A percentile compares a stretch with the other conserved stretches of the same genome.
Evolutionary conservation across 1,140 invertebrate species (phyloP).

Genomic region (Drosophila takahashii): DNA sequence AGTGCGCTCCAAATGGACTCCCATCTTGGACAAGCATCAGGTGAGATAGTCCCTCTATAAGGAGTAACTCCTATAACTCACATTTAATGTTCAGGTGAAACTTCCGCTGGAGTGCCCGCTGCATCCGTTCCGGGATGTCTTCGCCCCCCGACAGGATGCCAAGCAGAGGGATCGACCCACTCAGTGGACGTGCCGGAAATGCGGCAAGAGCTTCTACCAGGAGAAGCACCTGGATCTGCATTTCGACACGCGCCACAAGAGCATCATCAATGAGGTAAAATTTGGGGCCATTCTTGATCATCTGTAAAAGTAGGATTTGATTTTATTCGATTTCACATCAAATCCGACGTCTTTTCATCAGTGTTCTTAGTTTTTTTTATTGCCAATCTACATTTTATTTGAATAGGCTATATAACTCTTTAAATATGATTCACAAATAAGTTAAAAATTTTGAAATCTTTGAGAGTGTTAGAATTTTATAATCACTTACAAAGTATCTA

Average conservation of each 20-base stretch:
- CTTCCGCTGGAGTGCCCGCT: constrained; percentile 95
- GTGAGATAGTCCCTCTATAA: constrained; percentile 81
- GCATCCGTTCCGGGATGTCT: constrained; percentile 94
- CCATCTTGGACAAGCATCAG: constrained; percentile 93
- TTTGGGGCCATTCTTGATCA: too few relatives aligned
- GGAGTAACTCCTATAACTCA: too few relatives aligned
- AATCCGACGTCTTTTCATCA: too few relatives aligned
- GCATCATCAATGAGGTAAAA: constrained; percentile 92
- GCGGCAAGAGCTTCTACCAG: constrained; percentile 95
- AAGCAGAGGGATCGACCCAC: constrained; percentile 93
- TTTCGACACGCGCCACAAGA: constrained; percentile 95
- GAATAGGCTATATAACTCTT: too few relatives aligned
- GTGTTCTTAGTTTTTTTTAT: too few relatives aligned
- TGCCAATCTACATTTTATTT: too few relatives aligned
- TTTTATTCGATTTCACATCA: too few relatives aligned
- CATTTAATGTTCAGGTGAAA: constrained; percentile 84
- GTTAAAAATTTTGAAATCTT: too few relatives aligned
- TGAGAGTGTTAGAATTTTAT: too few relatives aligned
- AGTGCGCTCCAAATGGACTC: constrained; percentile 95
- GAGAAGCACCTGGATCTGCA: constrained; percentile 95
- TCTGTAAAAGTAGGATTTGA: too few relatives aligned
- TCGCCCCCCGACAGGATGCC: constrained; percentile 92
- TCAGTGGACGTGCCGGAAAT: constrained; percentile 96
- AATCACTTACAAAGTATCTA: too few relatives aligned
- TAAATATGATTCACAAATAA: too few relatives aligned